Evolutionary conservation across 2,797 vertebrate genomes (phyloP), one percentile per base, ranked within the genome.

Genomic region (Neopelma chrysocephalum): DNA sequence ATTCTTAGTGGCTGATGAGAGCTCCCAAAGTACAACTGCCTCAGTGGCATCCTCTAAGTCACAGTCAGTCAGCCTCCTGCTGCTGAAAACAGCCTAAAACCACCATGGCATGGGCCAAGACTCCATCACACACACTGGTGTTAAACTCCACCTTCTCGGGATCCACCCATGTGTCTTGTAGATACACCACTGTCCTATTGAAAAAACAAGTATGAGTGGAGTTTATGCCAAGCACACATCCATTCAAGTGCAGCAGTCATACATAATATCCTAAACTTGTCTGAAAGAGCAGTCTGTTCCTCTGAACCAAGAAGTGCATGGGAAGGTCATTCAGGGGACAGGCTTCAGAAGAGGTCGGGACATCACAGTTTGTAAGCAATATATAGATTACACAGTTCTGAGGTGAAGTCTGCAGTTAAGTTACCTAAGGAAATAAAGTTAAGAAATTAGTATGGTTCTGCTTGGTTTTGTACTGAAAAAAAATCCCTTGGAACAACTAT

Each of bases 171-270:
- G 53, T 12, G 0, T 32, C 45, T 31, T 66, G 19, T 70, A 66
- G 27, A n/a, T 13, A 32, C 60, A 54, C 6, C 47, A 5, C 29
- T 36, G 20, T 25, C 31, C 54, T 25, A 5, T 26, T 27, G 45
- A 87, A 32, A 29, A 50, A 9, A n/a, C 18, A 36, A 1, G 4
- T 27, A 2, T 0, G 26, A 47, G 40, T 4, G 51, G 26, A 40
- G 77, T 43, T 12, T 42, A 60, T 34, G 87, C 29, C 80, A 78
- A 15, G 38, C 38, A 58, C n/a, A 31, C 12, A 11, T 22, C 15
- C 54, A 16, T 31, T 40, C 61, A 19, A 54, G 38, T 6, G n/a
- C 6, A 61, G 38, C 43, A 83, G 25, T 40, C 72, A 65, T 1
- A 54, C 5, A 12, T 11, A 54, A 6, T n/a, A 69, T 0, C 32